Conservation (phyloP, 2,113 vertebrate species). For the Thalassoma bifasciatum region DNA sequence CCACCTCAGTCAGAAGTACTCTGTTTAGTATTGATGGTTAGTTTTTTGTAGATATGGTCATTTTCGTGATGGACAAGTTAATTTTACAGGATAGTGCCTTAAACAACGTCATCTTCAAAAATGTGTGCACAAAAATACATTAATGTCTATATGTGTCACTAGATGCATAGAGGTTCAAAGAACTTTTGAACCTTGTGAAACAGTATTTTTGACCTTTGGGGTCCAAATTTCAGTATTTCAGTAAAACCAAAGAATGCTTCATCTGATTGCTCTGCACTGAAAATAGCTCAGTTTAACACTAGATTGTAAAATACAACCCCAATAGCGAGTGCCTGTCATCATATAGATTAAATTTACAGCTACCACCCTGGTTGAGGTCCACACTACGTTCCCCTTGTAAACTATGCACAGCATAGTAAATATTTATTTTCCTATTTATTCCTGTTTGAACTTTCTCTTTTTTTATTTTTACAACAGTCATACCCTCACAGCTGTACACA, state of each 20-base stretch:
- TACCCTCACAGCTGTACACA: slow-evolving; percentile 11
- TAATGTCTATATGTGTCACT: background rate
- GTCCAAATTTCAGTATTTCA: slow-evolving; percentile 68
- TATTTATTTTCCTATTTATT: slow-evolving; percentile 81
- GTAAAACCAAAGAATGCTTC: slow-evolving; percentile 58
- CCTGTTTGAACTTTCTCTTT: background rate
- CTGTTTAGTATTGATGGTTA: background rate
- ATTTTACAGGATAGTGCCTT: slow-evolving; percentile 31
- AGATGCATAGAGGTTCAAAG: background rate
- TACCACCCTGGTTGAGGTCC: slow-evolving; percentile 36
- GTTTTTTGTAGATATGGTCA: background rate
- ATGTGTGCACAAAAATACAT: background rate
- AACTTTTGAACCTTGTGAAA: slow-evolving; percentile 35
- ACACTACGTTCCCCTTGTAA: slow-evolving; percentile 69
- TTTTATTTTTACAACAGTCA: slow-evolving; percentile 35
- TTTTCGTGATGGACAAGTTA: background rate
- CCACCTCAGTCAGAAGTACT: background rate
- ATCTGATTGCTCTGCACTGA: slow-evolving; percentile 25
- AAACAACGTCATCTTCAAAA: background rate
- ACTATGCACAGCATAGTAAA: slow-evolving; percentile 52
- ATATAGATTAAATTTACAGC: slow-evolving; percentile 17
- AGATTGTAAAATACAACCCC: slow-evolving; percentile 44
- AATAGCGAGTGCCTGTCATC: slow-evolving; percentile 20
- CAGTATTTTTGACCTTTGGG: slow-evolving; percentile 62
- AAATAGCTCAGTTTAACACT: slow-evolving; percentile 51